A percentile compares a stretch with the other conserved stretches of the same genome.
Conservation (phyloP, 2,888 invertebrate species). For the Cryptus armator region DNA sequence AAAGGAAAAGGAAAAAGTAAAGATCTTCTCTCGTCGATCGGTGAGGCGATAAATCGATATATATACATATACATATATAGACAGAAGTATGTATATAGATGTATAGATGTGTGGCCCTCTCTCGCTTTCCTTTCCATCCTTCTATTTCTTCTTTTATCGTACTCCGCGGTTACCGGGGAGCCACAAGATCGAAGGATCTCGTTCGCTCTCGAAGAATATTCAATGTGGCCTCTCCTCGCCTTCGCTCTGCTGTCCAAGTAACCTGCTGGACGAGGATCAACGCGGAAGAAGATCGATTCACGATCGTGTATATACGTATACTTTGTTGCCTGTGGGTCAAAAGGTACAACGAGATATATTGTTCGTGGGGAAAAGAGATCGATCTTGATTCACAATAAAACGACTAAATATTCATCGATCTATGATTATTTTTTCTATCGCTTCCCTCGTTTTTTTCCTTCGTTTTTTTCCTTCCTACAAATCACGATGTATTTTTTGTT, state of each 20-base stretch:
- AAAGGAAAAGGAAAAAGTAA: slow-evolving; percentile 29
- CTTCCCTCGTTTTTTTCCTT: not conserved
- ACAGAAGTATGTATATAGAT: not conserved
- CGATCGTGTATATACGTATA: slow-evolving; percentile 7
- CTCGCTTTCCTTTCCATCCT: slow-evolving; percentile 39
- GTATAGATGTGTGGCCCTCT: slow-evolving; percentile 1
- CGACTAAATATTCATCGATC: not conserved
- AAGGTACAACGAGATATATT: slow-evolving; percentile 26
- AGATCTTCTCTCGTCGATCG: slow-evolving; percentile 34
- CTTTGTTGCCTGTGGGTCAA: slow-evolving; percentile 51
- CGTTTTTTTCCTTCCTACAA: not conserved
- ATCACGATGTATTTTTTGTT: too few relatives aligned
- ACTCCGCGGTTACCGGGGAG: not conserved
- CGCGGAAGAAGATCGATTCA: slow-evolving; percentile 23
- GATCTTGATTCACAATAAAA: not conserved
- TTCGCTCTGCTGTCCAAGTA: slow-evolving; percentile 46
- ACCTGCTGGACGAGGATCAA: slow-evolving; percentile 48
- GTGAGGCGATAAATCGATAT: slow-evolving; percentile 2
- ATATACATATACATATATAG: not conserved
- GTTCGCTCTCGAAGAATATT: slow-evolving; percentile 44
- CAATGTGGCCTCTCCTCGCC: slow-evolving; percentile 32
- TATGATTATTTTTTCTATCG: not conserved
- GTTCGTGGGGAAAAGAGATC: slow-evolving; percentile 1
- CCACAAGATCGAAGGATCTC: slow-evolving; percentile 41
- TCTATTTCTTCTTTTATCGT: slow-evolving; percentile 7